phyloP scores from a whole-genome alignment of 2,113 vertebrate species.

The Oncorhynchus mykiss region DNA sequence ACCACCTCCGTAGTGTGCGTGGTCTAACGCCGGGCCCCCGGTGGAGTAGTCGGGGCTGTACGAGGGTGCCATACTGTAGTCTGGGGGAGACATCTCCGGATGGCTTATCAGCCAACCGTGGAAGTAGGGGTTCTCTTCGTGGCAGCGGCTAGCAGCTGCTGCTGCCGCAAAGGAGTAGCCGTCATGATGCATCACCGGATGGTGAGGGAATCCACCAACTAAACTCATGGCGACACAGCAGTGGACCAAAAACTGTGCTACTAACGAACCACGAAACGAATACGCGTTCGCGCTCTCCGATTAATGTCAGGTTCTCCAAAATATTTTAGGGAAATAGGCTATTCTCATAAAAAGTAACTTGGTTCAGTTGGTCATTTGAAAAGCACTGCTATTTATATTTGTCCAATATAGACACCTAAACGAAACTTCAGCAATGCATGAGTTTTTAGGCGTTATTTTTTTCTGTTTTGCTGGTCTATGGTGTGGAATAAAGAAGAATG shows the following conservation, averaged over 20 bases:
- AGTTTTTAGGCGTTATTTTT: neutral
- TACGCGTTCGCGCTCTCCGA: constrained; percentile 12
- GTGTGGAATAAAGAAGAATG: constrained; percentile 3
- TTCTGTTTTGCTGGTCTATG: constrained; percentile 1
- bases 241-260: constrained; percentile 9
- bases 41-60: constrained; percentile 95
- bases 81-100: constrained; percentile 93
- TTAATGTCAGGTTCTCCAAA: constrained; percentile 29
- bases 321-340: neutral
- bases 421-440: constrained; percentile 7
- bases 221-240: constrained; percentile 82
- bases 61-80: constrained; percentile 90
- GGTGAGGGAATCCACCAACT: constrained; percentile 94
- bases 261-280: constrained; percentile 5
- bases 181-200: constrained; percentile 95
- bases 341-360: constrained; percentile 17
- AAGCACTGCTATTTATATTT: constrained; percentile 20
- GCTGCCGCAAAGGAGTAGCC: constrained; percentile 90
- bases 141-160: constrained; percentile 85
- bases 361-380: constrained; percentile 7
- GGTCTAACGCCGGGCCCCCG: constrained; percentile 83
- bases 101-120: constrained; percentile 96
- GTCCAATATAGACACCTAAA: constrained; percentile 31
- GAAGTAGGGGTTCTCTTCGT: constrained; percentile 95
- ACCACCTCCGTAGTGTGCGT: constrained; percentile 85